Evolutionary conservation across 2,797 vertebrate species (phyloP).

Genomic region (Xiphorhynchus erythropygius): DNA sequence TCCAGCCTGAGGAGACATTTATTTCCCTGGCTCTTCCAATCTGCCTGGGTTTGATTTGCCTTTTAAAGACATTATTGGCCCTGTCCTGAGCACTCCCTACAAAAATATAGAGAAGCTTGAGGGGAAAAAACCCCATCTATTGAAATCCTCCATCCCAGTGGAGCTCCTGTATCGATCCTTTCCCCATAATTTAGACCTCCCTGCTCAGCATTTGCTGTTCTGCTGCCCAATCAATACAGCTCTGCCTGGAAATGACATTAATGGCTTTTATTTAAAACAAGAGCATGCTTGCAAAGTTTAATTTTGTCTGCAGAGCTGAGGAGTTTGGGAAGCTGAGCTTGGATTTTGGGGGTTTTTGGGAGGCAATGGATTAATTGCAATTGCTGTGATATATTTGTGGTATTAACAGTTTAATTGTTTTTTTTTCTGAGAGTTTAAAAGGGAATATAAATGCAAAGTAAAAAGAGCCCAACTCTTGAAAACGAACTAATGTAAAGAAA

Average conservation of each 20-base stretch:
- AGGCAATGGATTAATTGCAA: neutral
- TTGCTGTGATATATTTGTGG: neutral
- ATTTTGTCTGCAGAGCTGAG: neutral
- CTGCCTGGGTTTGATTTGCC: neutral
- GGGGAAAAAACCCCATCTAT: fast-evolving
- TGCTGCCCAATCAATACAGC: neutral
- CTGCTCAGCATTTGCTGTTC: neutral
- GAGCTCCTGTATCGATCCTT: neutral
- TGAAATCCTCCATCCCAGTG: neutral
- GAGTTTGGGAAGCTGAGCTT: neutral
- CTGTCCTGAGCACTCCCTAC: neutral
- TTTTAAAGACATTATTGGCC: neutral
- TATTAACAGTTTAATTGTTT: neutral
- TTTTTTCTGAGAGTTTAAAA: neutral
- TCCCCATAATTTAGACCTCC: neutral
- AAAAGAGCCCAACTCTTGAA: neutral
- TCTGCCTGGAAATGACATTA: neutral
- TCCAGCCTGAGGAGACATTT: neutral
- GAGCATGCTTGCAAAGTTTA: neutral
- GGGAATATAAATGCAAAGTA: neutral
- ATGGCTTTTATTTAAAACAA: neutral
- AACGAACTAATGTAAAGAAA: neutral
- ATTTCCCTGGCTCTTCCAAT: neutral
- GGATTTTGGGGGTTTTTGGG: neutral
- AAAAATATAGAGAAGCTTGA: neutral